Evolutionary conservation across 2,113 vertebrate species (phyloP).

Genomic region (Lycaon pictus): DNA sequence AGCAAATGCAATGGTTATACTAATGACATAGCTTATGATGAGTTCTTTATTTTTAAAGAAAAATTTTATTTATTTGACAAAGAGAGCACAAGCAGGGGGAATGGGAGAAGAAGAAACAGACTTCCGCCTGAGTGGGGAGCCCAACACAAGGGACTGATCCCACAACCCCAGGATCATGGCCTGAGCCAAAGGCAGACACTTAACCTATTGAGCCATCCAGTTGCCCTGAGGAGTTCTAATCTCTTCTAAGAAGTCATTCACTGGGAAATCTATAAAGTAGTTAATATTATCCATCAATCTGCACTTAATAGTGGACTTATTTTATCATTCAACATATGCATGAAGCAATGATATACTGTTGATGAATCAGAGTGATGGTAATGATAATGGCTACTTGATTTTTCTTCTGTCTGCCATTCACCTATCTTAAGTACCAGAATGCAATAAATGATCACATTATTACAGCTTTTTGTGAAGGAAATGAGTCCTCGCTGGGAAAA

Average conservation of each 20-base stretch:
- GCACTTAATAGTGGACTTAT: conserved; percentile 50
- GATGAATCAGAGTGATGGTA: conserved; percentile 76
- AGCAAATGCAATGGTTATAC: conserved; percentile 48
- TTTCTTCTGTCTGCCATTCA: conserved; percentile 76
- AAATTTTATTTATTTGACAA: too few species aligned
- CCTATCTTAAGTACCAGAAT: neutral
- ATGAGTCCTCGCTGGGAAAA: conserved; percentile 44
- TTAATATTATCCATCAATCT: conserved; percentile 73
- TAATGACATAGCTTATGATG: conserved; percentile 68
- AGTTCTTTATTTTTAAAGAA: neutral
- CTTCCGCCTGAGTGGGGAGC: too few species aligned
- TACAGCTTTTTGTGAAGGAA: conserved; percentile 65
- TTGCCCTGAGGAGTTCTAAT: conserved; percentile 54
- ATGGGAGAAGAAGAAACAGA: too few species aligned
- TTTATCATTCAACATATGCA: conserved; percentile 50
- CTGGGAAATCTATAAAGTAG: neutral
- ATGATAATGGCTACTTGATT: conserved; percentile 76
- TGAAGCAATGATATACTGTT: conserved; percentile 70
- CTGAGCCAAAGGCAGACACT: too few species aligned
- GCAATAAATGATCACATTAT: conserved; percentile 45
- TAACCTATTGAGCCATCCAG: too few species aligned
- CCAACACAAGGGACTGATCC: too few species aligned
- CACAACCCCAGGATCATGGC: too few species aligned
- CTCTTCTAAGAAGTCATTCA: conserved; percentile 67
- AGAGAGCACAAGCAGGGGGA: too few species aligned